Conservation (phyloP, 2,113 vertebrate species). For the Callocephalon fimbriatum region DNA sequence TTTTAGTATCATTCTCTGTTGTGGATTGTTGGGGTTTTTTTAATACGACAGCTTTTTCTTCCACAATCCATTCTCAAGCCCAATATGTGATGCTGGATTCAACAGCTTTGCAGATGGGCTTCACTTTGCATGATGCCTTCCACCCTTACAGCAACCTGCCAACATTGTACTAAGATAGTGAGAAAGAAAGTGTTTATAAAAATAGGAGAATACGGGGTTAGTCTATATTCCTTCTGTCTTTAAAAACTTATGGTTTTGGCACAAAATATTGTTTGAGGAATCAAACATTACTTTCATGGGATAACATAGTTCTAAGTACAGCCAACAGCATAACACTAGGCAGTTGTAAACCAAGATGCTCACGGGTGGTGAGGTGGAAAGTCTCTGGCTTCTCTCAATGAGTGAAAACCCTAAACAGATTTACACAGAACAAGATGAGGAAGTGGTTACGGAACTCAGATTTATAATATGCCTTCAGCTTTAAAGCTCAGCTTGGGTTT, state of each 20-base stretch:
- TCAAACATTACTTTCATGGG: background rate
- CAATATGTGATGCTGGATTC: background rate
- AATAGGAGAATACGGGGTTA: background rate
- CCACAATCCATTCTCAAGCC: background rate
- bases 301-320: background rate
- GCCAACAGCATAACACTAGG: background rate
- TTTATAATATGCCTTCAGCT: background rate
- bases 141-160: background rate
- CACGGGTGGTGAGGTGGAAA: background rate
- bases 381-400: background rate
- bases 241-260: background rate
- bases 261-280: background rate
- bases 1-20: slow-evolving; percentile 5
- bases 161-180: background rate
- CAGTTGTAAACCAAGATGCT: background rate
- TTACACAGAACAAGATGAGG: background rate
- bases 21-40: background rate
- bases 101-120: background rate
- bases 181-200: background rate
- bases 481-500: background rate
- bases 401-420: background rate
- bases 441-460: background rate
- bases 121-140: background rate
- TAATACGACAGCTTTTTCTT: background rate
- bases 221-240: background rate